phyloP scores from a whole-genome alignment of 2,797 vertebrate species.

The Acestrorhynchus altus region DNA sequence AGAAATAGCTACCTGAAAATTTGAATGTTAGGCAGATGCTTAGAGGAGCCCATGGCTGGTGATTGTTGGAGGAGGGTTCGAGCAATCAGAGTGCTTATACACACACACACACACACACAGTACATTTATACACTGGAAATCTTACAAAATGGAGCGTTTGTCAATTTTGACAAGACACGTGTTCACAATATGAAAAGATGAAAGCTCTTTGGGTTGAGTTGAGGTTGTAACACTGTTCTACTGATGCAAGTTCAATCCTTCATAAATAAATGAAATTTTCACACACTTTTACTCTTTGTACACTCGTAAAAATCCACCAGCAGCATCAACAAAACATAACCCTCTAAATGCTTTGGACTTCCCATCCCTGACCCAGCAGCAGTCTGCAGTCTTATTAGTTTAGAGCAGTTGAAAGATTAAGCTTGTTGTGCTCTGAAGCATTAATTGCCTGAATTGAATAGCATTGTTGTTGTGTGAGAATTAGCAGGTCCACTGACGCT shows the following conservation, averaged over 20 bases:
- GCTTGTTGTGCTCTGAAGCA: background rate
- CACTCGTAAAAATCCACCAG: background rate
- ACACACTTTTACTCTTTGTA: background rate
- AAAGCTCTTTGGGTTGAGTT: background rate
- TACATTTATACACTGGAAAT: too few relatives aligned
- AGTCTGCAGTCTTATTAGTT: background rate
- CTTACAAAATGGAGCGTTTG: too few relatives aligned
- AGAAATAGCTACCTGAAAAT: too few relatives aligned
- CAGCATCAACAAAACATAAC: background rate
- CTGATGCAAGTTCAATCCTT: background rate
- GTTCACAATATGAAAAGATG: too few relatives aligned
- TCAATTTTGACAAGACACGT: too few relatives aligned
- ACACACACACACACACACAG: too few relatives aligned
- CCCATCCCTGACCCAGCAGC: background rate
- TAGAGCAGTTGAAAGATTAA: background rate
- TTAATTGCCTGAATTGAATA: background rate
- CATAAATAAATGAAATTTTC: background rate
- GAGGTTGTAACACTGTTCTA: background rate
- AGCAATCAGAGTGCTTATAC: too few relatives aligned
- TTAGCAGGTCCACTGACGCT: background rate
- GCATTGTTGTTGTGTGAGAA: background rate
- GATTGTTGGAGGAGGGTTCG: too few relatives aligned
- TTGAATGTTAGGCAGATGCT: too few relatives aligned
- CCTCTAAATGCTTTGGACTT: background rate
- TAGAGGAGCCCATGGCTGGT: too few relatives aligned